These are phyloP conservation scores for Lacerta agilis DNA, from an alignment of 2,797 vertebrate genomes.

Conservation along the genomic window DNA sequence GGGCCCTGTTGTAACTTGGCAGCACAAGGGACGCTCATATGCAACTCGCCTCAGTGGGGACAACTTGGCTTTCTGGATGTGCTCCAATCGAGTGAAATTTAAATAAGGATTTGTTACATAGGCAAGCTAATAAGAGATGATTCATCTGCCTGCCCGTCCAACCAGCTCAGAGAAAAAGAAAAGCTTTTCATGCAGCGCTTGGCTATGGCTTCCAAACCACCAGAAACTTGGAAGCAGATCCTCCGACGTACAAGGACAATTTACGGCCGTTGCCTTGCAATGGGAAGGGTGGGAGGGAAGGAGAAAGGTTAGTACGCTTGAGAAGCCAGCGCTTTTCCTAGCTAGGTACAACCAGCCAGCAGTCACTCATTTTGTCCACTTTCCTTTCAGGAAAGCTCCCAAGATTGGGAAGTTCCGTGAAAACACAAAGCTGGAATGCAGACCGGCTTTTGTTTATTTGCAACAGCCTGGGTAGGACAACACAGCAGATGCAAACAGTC, in stretches of 20 bases:
- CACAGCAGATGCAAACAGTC: slow-evolving; percentile 47
- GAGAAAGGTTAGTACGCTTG: background rate
- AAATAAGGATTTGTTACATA: slow-evolving; percentile 45
- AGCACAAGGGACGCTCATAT: background rate
- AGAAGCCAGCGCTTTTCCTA: background rate
- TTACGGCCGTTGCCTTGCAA: background rate
- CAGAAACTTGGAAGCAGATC: slow-evolving; percentile 16
- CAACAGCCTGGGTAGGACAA: slow-evolving; percentile 40
- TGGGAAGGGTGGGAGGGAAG: too few species aligned
- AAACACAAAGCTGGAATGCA: background rate
- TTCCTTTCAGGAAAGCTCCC: background rate
- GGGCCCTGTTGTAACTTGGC: slow-evolving; percentile 12
- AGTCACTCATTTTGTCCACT: fast-evolving
- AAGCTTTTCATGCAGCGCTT: background rate
- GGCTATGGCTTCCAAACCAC: background rate
- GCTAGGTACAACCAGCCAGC: background rate
- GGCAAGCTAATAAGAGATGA: slow-evolving; percentile 53
- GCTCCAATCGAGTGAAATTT: slow-evolving; percentile 55
- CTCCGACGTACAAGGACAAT: background rate
- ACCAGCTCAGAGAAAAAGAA: slow-evolving; percentile 41
- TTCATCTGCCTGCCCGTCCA: slow-evolving; percentile 57
- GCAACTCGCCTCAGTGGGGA: slow-evolving; percentile 31
- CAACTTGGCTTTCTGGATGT: slow-evolving; percentile 52
- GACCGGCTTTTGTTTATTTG: background rate
- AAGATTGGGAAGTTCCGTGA: background rate